phyloP scores from a whole-genome alignment of 2,888 invertebrate species.

The Pseudolycoriella hygida region DNA sequence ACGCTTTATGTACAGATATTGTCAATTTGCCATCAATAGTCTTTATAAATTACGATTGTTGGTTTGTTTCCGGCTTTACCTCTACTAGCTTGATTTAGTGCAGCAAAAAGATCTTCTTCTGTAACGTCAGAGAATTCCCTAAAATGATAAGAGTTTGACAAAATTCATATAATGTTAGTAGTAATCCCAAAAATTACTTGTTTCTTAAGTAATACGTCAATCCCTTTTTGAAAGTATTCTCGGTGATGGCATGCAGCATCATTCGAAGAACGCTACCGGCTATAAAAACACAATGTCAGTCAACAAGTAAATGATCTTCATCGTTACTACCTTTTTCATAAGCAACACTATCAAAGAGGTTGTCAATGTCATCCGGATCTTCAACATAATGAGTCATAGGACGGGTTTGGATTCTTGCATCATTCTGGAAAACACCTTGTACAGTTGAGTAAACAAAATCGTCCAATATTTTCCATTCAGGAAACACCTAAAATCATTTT shows the following conservation, averaged over 20 bases:
- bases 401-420: conserved; percentile 57
- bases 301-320: too few relatives aligned
- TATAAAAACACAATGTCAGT: conserved; percentile 3
- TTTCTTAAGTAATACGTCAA: conserved; percentile 18
- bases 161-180: too few relatives aligned
- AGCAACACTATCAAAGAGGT: conserved; percentile 70
- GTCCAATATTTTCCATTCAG: conserved; percentile 55
- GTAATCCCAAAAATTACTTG: neutral
- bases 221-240: conserved; percentile 20
- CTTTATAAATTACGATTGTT: too few relatives aligned
- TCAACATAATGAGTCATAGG: conserved; percentile 67
- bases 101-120: neutral
- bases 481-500: conserved; percentile 28
- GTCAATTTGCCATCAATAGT: too few relatives aligned
- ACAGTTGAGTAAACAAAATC: conserved; percentile 57
- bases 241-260: conserved; percentile 25
- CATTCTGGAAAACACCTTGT: conserved; percentile 52
- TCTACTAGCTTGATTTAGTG: neutral
- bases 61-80: too few relatives aligned
- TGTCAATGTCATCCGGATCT: conserved; percentile 64
- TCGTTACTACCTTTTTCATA: conserved; percentile 64
- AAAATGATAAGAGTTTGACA: too few relatives aligned
- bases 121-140: neutral
- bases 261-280: conserved; percentile 23
- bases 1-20: too few relatives aligned